Evolutionary conservation across 2,797 vertebrate genomes (phyloP), one percentile per base, ranked within the genome.

Genomic region (Cottoperca gobio): DNA sequence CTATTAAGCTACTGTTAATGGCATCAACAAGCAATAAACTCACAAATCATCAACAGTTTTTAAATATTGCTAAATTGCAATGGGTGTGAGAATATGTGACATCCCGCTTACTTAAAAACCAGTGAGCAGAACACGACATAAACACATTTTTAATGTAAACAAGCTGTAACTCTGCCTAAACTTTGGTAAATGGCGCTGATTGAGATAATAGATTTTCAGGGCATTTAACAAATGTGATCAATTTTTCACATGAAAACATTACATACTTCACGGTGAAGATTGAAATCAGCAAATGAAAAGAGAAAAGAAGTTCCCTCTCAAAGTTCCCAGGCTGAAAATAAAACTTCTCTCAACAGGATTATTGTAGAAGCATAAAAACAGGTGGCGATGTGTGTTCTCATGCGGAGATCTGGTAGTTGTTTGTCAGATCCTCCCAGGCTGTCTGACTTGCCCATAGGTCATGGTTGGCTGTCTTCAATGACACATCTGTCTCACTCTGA

Each of bases 401-500:
- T 65, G 58, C 73, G 76, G 53, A 68, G 67, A 67, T 81, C 59
- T 83, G 72, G 54, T 67, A 57, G 82, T 54, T 69, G 79, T 84
- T 83, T 76, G 79, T 83, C 71, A 70, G 71, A 73, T 37, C 72
- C 61, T 81, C 69, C 70, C 60, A 31, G 71, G 49, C 79, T 69
- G 67, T 66, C 64, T 63, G 70, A 69, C 37, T 58, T 55, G 64
- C 74, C 65, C 76, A 68, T 37, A 76, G 84, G 85, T 85, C 81
- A 83, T 33, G 65, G 54, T 76, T 83, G 73, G 72, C 70, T 79
- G 80, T 88, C 85, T 82, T 85, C 81, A 82, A 58, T 81, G 89
- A 85, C 82, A 86, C 86, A 81, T 89, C 80, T 85, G 73, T 88
- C 79, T 86, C 46, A 69, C 62, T 68, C 48, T 85, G 53, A 72